Base-by-base conservation (phyloP, 2,113 vertebrate species). In the Azemiops feae region DNA sequence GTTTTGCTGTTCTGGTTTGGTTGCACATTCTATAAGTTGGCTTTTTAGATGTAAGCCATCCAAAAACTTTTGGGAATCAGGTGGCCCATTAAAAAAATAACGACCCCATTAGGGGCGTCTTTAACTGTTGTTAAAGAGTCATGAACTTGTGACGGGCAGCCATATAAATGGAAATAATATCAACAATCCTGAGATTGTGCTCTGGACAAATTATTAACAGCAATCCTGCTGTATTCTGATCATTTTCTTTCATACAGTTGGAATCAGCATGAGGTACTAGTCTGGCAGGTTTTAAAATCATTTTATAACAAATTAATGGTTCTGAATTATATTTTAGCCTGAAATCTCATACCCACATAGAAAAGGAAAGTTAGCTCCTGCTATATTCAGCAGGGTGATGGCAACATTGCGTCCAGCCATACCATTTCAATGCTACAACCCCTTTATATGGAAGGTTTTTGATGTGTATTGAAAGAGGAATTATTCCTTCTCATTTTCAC, bases 381-480 rank as follows among this genome's bases (percentile, higher is more conserved):
- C 34, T 92, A 30, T 25, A n/a, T 92, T 95, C 58, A 87, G 39
- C 69, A 58, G 0, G 22, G 89, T 90, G 60, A 89, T 27, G 0
- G 0, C 39, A 52, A 16, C 5, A 3, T 8, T 8, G 4, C 27
- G 53, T 89, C 11, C 30, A 91, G 47, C 74, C 0, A 0, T 27
- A 4, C 43, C n/a, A 39, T 34, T 47, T 39, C 30, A 88, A 16
- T 5, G 88, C 47, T 92, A 11, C 4, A 74, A 9, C 30, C 16
- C 14, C 74, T 81, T 81, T 81, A 39, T 81, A 22, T 43, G 74
- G 74, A 39, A 39, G 34, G 18, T 22, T 81, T 95, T 93, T 47
- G 57, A 74, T 96, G 87, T 85, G 50, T 57, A 87, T 30, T 30
- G 8, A 89, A 92, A 95, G 22, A 60, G 16, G 43, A 55, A 23